Conservation (phyloP, 2,113 vertebrate genomes). For the Edolisoma coerulescens region DNA sequence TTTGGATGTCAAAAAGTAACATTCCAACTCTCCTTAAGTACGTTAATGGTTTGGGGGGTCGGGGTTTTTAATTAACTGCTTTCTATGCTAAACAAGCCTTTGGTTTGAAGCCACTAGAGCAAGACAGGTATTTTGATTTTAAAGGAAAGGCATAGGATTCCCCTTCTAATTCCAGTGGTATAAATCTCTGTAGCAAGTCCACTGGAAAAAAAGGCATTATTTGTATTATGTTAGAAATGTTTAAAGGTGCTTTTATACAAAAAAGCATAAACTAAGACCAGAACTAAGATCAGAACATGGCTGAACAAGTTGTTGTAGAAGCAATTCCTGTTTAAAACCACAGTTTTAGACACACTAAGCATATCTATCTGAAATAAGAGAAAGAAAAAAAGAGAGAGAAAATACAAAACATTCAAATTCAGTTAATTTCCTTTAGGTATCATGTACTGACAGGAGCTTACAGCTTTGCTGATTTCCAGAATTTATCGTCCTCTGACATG, state of each 20-base stretch:
- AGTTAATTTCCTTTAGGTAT: slow-evolving; percentile 71
- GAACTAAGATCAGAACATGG: not conserved
- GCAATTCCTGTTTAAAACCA: not conserved
- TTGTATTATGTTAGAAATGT: not conserved
- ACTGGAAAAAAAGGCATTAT: not conserved
- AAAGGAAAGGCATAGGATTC: not conserved
- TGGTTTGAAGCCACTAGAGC: not conserved
- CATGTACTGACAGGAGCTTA: slow-evolving; percentile 78
- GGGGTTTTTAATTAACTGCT: not conserved
- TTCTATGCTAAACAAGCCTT: not conserved
- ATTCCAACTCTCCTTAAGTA: slow-evolving; percentile 84
- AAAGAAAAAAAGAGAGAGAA: not conserved
- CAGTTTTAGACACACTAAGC: not conserved
- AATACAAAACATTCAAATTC: not conserved
- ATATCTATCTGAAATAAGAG: not conserved
- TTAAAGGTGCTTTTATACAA: too few relatives aligned
- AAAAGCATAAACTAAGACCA: too few relatives aligned
- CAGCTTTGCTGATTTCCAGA: slow-evolving; percentile 71
- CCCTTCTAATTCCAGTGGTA: not conserved
- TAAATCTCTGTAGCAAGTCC: not conserved
- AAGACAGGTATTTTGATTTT: not conserved
- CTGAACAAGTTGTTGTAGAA: not conserved
- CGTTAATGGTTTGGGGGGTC: not conserved
- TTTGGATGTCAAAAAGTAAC: slow-evolving; percentile 81
- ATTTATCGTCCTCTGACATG: slow-evolving; percentile 61